Conservation (phyloP, 2,113 vertebrate species). For the Calidris pugnax region DNA sequence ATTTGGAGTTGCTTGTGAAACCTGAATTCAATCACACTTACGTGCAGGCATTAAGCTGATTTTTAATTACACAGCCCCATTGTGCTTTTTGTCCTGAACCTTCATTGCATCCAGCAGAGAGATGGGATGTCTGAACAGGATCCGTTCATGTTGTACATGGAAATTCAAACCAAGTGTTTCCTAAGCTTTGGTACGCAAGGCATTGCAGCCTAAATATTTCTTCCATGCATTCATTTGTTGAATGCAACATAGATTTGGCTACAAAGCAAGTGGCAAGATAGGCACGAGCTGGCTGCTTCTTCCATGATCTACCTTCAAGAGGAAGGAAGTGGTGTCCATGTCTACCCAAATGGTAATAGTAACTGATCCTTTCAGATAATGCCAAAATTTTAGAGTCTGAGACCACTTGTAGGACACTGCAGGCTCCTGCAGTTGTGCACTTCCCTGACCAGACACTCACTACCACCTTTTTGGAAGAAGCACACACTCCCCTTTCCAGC, state of each 20-base stretch:
- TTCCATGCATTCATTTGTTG: neutral
- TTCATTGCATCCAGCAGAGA: neutral
- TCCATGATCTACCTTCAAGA: neutral
- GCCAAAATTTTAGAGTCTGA: neutral
- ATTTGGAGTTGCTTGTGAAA: neutral
- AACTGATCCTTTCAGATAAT: neutral
- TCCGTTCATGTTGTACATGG: neutral
- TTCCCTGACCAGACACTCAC: neutral
- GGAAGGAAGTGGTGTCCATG: neutral
- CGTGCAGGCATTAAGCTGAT: neutral
- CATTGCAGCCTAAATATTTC: neutral
- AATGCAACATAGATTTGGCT: neutral
- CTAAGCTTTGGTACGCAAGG: neutral
- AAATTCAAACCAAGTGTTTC: neutral
- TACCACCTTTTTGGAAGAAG: neutral
- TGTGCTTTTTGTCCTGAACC: neutral
- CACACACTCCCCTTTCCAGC: neutral
- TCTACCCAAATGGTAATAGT: accelerated
- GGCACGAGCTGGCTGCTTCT: neutral
- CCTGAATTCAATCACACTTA: neutral
- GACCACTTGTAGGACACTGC: neutral
- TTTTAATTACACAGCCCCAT: neutral
- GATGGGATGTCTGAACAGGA: neutral
- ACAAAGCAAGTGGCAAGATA: neutral
- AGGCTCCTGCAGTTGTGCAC: neutral